Base-by-base conservation (phyloP, 2,797 vertebrate genomes). In the Sebastes kiyomatsui region DNA sequence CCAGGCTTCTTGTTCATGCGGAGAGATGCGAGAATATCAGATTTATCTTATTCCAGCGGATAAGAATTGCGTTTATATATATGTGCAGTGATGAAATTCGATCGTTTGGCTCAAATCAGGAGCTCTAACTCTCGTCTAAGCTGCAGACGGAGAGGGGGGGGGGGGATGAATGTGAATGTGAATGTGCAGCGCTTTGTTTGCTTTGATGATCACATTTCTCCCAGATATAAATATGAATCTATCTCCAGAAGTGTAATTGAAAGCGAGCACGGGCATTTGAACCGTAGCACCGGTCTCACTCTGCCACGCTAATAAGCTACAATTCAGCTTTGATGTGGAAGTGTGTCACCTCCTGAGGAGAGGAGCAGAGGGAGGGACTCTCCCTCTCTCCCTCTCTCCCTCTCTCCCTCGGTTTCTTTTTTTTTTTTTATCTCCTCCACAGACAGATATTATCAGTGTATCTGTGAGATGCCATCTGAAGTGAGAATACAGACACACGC, bases 251-350 rank as follows among this genome's bases (percentile, higher is more conserved):
- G 85, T 81, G 79, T 89, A 92, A 92, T 87, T 93, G 92, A 94
- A 92, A 93, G 91, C 74, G 87, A 93, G 91, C 76, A 58, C 18
- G 64, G 85, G 78, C 27, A 67, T 93, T 93, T 92, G 88, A 95
- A 93, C 87, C 28, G 4, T 55, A 59, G 74, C 82, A 77, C 68
- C 52, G 65, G 87, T 80, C 85, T 83, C 83, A 81, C 85, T 84
- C 90, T 80, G 83, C 82, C 82, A 71, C 79, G 74, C 87, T 95
- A 95, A 95, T 94, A 93, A 95, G 90, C 90, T 77, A 68, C 91
- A 80, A 87, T 90, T 90, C 76, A 79, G 82, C 94, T 95, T 95
- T 95, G 93, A 95, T 94, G 93, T 92, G 84, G 71, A 93, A 93
- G 89, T 93, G 91, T 92, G 92, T 93, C 92, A 92, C 90, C 87